Percentiles rank a stretch among this genome's conserved stretches.
Evolutionary conservation across 2,113 vertebrate species (phyloP).

Genomic region (Tricholaema leucomelas): DNA sequence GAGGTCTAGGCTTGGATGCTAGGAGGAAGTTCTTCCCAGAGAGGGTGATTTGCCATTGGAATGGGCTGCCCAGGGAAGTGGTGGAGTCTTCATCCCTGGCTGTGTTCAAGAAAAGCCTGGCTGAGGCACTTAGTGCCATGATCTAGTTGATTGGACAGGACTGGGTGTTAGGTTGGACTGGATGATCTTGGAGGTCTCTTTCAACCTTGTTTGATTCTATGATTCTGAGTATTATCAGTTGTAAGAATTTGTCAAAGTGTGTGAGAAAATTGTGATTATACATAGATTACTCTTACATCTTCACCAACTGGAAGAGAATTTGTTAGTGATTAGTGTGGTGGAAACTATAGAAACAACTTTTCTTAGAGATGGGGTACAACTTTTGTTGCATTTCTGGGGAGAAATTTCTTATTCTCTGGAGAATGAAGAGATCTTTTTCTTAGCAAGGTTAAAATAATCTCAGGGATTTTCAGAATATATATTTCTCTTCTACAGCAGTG

Average conservation of each 20-base stretch:
- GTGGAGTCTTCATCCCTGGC: no score
- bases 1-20: no score
- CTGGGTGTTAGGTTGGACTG: no score
- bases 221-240: no score
- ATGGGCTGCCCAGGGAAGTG: no score
- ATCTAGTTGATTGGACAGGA: no score
- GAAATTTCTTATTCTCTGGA: background rate
- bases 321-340: background rate
- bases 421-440: background rate
- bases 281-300: background rate
- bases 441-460: background rate
- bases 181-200: no score
- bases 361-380: background rate
- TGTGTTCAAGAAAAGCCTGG: no score
- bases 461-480: background rate
- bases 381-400: background rate
- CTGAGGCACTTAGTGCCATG: no score
- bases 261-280: background rate
- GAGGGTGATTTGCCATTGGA: no score
- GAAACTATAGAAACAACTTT: background rate
- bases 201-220: no score
- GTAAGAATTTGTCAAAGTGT: background rate
- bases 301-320: background rate
- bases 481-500: background rate
- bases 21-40: no score